Evolutionary conservation across 2,797 vertebrate species (phyloP).

Genomic region (Semotilus atromaculatus): DNA sequence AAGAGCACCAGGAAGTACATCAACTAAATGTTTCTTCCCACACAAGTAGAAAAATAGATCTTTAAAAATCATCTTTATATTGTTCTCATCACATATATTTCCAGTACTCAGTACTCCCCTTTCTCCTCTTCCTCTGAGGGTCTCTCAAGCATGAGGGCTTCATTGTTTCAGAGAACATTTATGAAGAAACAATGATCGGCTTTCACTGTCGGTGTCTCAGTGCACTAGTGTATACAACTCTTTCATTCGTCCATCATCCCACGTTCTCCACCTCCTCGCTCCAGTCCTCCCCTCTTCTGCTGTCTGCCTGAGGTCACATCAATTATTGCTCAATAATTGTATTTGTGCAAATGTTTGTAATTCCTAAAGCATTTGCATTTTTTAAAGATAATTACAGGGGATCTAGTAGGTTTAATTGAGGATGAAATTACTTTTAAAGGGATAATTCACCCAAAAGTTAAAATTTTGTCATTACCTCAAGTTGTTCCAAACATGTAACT

Average conservation of each 20-base stretch:
- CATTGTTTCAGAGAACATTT: conserved; percentile 48
- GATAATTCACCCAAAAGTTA: too few species aligned
- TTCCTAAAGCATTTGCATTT: conserved; percentile 43
- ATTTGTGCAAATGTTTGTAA: conserved; percentile 55
- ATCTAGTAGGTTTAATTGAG: background rate
- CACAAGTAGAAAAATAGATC: background rate
- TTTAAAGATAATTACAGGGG: conserved; percentile 2
- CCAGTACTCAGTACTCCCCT: conserved; percentile 7
- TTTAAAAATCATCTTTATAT: background rate
- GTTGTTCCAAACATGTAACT: too few species aligned
- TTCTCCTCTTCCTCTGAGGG: background rate
- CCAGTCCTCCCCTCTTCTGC: conserved; percentile 31
- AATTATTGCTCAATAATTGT: conserved; percentile 50
- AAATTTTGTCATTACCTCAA: too few species aligned
- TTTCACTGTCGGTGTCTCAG: conserved; percentile 52
- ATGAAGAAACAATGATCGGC: conserved; percentile 57
- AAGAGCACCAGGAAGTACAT: background rate
- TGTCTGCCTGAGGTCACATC: conserved; percentile 42
- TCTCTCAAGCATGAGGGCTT: conserved; percentile 37
- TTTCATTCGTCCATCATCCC: conserved; percentile 52
- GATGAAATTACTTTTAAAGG: background rate
- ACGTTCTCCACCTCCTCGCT: conserved; percentile 22
- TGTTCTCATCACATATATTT: conserved; percentile 2
- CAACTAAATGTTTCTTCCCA: background rate
- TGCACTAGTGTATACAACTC: conserved; percentile 47